These are phyloP conservation scores for Papilio aristodemus DNA, from an alignment of 1,140 invertebrate species.

Conservation along the genomic window DNA sequence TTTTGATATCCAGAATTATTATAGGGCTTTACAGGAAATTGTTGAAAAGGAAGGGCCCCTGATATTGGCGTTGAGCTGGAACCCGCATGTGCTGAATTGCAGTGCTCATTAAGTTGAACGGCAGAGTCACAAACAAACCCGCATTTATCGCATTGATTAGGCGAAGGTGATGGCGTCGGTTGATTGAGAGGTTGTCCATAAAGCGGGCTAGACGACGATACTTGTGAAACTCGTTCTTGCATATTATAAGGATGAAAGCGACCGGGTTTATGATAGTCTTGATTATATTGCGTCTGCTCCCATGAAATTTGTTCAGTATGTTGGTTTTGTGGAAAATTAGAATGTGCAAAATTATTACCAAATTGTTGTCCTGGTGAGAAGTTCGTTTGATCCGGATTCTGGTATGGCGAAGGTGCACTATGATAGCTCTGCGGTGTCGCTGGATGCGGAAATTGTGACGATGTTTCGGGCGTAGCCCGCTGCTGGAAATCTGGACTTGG, in stretches of 20 bases:
- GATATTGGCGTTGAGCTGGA: slow-evolving; percentile 61
- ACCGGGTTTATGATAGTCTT: slow-evolving; percentile 79
- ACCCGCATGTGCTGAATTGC: slow-evolving; percentile 84
- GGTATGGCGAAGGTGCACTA: slow-evolving; percentile 82
- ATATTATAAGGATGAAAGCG: slow-evolving; percentile 80
- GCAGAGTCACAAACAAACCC: slow-evolving; percentile 88
- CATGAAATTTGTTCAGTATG: slow-evolving; percentile 72
- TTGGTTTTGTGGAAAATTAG: slow-evolving; percentile 78
- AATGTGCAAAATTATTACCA: slow-evolving; percentile 75
- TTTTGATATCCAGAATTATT: slow-evolving; percentile 64
- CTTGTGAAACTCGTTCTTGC: slow-evolving; percentile 79
- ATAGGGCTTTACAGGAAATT: slow-evolving; percentile 75
- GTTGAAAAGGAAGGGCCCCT: slow-evolving; percentile 74
- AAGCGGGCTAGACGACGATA: slow-evolving; percentile 84
- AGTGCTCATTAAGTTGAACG: slow-evolving; percentile 86
- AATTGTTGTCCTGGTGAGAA: slow-evolving; percentile 80
- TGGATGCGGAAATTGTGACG: slow-evolving; percentile 80
- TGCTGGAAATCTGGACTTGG: slow-evolving; percentile 81
- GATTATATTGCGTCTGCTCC: slow-evolving; percentile 78
- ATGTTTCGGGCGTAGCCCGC: slow-evolving; percentile 80
- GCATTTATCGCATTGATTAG: slow-evolving; percentile 90
- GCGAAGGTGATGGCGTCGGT: slow-evolving; percentile 82
- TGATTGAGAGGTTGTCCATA: slow-evolving; percentile 82
- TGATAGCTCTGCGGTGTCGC: slow-evolving; percentile 83
- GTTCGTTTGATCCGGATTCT: slow-evolving; percentile 81